Evolutionary conservation across 2,797 vertebrate genomes (phyloP).

Genomic region (Pyrrhura leucotis): DNA sequence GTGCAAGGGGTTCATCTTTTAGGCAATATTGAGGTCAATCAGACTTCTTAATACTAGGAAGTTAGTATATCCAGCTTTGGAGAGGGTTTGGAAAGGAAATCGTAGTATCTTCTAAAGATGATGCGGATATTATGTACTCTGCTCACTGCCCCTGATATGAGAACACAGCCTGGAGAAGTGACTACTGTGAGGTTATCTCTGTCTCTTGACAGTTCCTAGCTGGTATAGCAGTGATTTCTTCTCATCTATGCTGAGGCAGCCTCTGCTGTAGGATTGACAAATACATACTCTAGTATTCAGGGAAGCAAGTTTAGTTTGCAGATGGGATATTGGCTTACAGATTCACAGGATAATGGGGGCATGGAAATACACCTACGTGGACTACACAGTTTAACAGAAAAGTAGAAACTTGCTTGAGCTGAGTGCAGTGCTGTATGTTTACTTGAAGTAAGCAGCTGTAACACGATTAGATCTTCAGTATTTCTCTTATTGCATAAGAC

Average conservation of each 20-base stretch:
- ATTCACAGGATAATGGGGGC: rapidly evolving
- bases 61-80: neutral
- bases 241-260: neutral
- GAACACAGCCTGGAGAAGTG: neutral
- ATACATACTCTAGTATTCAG: neutral
- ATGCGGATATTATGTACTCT: neutral
- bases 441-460: neutral
- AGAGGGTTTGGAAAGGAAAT: neutral
- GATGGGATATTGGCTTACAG: neutral
- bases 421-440: neutral
- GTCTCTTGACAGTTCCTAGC: neutral
- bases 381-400: neutral
- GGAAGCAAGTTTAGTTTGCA: neutral
- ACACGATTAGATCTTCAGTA: neutral
- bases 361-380: rapidly evolving
- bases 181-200: neutral
- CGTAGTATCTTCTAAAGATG: neutral
- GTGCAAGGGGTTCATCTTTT: neutral
- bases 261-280: neutral
- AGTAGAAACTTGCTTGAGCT: neutral
- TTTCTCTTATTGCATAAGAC: neutral
- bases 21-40: neutral
- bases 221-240: neutral
- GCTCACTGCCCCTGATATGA: neutral
- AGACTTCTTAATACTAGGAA: neutral